phyloP scores from a whole-genome alignment of 2,888 invertebrate species.

The Brachyopa scutellaris region DNA sequence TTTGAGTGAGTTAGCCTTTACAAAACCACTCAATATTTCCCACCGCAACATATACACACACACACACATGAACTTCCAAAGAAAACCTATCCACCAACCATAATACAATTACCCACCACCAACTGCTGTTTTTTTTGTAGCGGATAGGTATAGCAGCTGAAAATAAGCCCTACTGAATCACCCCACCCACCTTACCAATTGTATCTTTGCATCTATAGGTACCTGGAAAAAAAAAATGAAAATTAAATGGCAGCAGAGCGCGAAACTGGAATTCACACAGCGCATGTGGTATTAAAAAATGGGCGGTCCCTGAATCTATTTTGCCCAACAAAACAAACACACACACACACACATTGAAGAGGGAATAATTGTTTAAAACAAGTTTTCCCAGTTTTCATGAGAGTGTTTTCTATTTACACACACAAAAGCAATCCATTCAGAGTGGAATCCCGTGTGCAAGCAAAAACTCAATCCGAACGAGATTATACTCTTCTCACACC shows the following conservation, averaged over 20 bases:
- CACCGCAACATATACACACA: background rate
- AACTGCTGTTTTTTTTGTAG: no score
- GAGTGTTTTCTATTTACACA: background rate
- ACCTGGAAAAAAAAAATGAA: conserved; percentile 34
- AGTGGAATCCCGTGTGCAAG: conserved; percentile 28
- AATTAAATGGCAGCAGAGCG: conserved; percentile 53
- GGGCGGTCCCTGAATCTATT: conserved; percentile 52
- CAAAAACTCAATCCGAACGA: conserved; percentile 28
- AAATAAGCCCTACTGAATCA: conserved; percentile 62
- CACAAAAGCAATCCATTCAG: conserved; percentile 17
- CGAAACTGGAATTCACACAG: conserved; percentile 49
- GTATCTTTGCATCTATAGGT: conserved; percentile 21
- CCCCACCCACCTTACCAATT: conserved; percentile 58
- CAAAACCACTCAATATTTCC: conserved; percentile 40
- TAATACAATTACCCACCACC: conserved; percentile 32
- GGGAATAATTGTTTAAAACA: conserved; percentile 29
- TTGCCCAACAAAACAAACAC: conserved; percentile 12
- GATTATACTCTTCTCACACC: conserved; percentile 28
- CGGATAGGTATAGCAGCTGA: conserved; percentile 47
- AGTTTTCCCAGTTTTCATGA: conserved; percentile 53
- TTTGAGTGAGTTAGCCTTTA: conserved; percentile 20
- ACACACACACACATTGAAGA: background rate
- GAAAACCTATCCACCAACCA: conserved; percentile 53
- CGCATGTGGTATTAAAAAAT: conserved; percentile 56
- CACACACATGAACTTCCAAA: background rate